These are phyloP conservation scores for Donacobius atricapilla DNA, from an alignment of 2,113 vertebrate genomes.

Conservation along the genomic window DNA sequence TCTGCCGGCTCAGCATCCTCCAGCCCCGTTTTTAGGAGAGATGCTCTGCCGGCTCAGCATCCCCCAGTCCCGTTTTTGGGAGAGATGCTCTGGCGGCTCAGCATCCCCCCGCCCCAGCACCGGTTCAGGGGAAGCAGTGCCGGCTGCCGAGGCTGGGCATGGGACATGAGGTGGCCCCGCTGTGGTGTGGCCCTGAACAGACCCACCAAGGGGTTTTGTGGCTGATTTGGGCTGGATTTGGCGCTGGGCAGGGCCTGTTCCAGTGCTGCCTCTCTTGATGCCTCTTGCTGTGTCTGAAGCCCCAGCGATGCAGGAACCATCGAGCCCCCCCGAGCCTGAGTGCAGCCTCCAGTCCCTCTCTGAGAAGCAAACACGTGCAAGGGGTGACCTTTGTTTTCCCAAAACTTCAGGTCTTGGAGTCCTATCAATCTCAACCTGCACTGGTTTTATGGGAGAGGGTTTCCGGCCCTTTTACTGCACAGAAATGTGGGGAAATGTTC, in stretches of 20 bases:
- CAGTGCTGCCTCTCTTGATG: fast-evolving
- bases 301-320: fast-evolving
- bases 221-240: neutral
- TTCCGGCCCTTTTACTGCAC: neutral
- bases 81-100: neutral
- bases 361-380: fast-evolving
- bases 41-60: neutral
- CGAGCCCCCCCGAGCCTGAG: fast-evolving
- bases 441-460: fast-evolving
- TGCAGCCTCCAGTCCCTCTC: neutral
- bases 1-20: neutral
- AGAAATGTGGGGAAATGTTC: neutral
- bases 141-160: neutral
- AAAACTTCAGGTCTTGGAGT: neutral
- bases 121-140: fast-evolving
- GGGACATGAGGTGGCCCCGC: fast-evolving
- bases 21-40: neutral
- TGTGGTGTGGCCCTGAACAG: neutral
- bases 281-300: neutral
- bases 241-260: fast-evolving
- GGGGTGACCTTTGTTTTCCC: neutral
- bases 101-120: fast-evolving
- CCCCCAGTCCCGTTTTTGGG: neutral
- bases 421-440: neutral
- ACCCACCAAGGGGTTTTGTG: neutral